Evolutionary conservation across 2,888 invertebrate genomes (phyloP), one percentile per base, ranked within the genome.

Genomic region (Archaeoteleia sp.): DNA sequence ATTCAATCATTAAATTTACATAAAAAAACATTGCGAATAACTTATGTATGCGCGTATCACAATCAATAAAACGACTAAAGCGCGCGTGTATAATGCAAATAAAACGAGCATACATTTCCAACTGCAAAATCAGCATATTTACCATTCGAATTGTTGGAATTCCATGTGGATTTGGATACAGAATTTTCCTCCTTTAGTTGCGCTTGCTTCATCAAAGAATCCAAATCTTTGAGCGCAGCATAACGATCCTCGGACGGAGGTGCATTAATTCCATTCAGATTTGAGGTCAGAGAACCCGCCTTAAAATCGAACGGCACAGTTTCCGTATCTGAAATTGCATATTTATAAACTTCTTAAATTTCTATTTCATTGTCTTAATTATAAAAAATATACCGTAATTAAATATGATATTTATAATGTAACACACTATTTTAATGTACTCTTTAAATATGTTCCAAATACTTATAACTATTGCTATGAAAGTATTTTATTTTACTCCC

Each of bases 141-240:
- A 79, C 78, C 74, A 65, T 77, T 76, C n/a, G 74, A 63, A 42
- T 74, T 76, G 62, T 75, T 78, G 37, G 80, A 57, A 63, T 78
- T 80, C 83, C 83, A 84, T 40, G 81, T 69, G 17, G 74, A 70
- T 42, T 76, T 73, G 6, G 79, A 57, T 34, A 74, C 35, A 20
- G 74, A 51, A 17, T 74, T 72, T 58, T 83, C 83, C 39, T 84
- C 83, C 54, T 82, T 83, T 9, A 85, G 68, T 51, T 82, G 83
- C 9, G 81, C 78, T 62, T 83, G 83, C 61, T 88, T 88, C 87
- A 90, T 89, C 66, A 89, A 80, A 40, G 87, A 88, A 80, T 97
- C 97, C 79, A 98, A 89, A 87, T 97, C 97, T 86, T 97, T 96
- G 63, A 98, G 89, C 45, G 97, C 97, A 72, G 97, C 97, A 87